Conservation (phyloP, 2,888 invertebrate species). For the Horisme vitalbata region DNA sequence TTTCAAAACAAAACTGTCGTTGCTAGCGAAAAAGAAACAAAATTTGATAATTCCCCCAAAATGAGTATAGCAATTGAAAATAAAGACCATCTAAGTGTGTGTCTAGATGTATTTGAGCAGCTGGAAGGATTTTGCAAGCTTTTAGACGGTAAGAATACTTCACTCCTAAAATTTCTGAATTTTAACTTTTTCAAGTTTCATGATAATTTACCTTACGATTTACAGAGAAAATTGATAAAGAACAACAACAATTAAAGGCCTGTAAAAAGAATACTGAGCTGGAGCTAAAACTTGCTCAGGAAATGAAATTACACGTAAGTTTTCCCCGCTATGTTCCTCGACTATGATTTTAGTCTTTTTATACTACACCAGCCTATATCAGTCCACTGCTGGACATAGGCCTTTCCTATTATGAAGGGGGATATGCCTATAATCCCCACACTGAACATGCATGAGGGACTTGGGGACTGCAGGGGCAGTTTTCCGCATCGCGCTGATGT, state of each 20-base stretch:
- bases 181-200: not conserved
- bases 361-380: too few relatives aligned
- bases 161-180: not conserved
- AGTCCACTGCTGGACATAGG: too few relatives aligned
- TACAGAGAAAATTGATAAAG: slow-evolving; percentile 60
- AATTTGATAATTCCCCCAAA: slow-evolving; percentile 23
- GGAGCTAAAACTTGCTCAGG: slow-evolving; percentile 57
- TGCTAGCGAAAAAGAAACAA: too few relatives aligned
- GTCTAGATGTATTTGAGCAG: slow-evolving; percentile 39
- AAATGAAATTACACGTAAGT: slow-evolving; percentile 62
- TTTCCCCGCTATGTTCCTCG: too few relatives aligned
- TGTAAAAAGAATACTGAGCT: slow-evolving; percentile 60
- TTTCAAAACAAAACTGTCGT: too few relatives aligned
- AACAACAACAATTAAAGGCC: slow-evolving; percentile 56
- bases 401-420: too few relatives aligned
- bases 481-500: too few relatives aligned
- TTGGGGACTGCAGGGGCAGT: too few relatives aligned
- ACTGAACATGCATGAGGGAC: too few relatives aligned
- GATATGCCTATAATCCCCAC: too few relatives aligned
- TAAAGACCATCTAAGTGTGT: slow-evolving; percentile 33
- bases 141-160: slow-evolving; percentile 48
- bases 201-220: not conserved
- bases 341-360: too few relatives aligned
- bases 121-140: slow-evolving; percentile 51
- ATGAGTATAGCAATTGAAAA: slow-evolving; percentile 44